Evolutionary conservation across 30 jellyfish, hydroid and myxozoan genomes (phyloP).

Genomic region (Turritopsis dohrnii): DNA sequence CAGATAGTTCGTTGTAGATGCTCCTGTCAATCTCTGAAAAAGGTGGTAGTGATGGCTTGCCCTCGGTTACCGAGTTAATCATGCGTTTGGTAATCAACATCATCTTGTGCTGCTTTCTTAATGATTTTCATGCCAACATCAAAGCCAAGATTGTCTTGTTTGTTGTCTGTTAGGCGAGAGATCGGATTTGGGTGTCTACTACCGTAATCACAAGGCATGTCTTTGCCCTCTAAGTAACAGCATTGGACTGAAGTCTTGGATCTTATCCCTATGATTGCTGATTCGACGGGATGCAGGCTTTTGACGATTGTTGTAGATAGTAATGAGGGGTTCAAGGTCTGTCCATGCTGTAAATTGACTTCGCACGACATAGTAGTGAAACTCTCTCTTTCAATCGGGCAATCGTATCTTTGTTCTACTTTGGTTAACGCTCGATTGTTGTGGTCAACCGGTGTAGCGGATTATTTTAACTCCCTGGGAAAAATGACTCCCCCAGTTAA

Average conservation of each 20-base stretch:
- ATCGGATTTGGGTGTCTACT: constrained; percentile 31
- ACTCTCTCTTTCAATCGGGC: constrained; percentile 20
- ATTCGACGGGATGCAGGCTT: constrained; percentile 16
- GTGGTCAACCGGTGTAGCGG: constrained; percentile 1
- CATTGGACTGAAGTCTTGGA: constrained; percentile 1
- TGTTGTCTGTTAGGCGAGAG: no score
- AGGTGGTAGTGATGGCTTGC: constrained; percentile 6
- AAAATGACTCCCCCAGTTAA: no score
- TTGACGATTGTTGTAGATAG: constrained; percentile 24
- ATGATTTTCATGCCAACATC: no score
- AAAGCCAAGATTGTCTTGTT: no score
- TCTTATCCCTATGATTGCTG: no score
- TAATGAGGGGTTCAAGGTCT: constrained; percentile 10
- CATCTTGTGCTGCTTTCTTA: constrained; percentile 12
- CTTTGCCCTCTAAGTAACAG: constrained; percentile 19
- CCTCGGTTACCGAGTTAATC: neutral
- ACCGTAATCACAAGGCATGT: constrained; percentile 28
- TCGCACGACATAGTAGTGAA: constrained; percentile 10
- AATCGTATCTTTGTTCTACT: neutral
- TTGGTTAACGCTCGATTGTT: neutral
- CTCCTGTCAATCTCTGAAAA: neutral
- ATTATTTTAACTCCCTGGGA: no score
- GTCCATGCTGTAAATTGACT: constrained; percentile 22
- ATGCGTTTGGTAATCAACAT: constrained; percentile 17
- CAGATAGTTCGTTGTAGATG: neutral